A percentile compares a stretch with the other conserved stretches of the same genome.
phyloP scores from a whole-genome alignment of 2,888 invertebrate genomes.

The Stenolophus ochropezus region DNA sequence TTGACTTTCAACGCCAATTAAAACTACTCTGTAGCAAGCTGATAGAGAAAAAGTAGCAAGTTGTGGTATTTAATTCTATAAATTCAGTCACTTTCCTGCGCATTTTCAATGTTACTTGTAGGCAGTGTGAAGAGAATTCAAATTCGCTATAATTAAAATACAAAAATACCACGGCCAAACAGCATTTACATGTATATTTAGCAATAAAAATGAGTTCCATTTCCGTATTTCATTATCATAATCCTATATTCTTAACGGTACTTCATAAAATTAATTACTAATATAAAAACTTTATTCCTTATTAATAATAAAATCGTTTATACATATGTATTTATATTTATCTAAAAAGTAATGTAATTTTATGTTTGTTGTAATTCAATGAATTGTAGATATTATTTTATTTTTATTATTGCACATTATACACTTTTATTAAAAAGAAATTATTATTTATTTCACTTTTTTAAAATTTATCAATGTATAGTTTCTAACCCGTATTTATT shows the following conservation, averaged over 20 bases:
- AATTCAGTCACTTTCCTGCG: not conserved
- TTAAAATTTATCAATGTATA: too few species aligned
- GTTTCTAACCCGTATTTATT: too few species aligned
- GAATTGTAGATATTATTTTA: too few species aligned
- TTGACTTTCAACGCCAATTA: too few species aligned
- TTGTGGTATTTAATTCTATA: not conserved
- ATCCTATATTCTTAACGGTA: not conserved
- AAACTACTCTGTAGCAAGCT: too few species aligned
- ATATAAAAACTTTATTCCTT: not conserved
- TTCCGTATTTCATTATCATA: not conserved
- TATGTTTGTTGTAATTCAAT: too few species aligned
- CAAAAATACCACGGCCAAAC: constrained; percentile 5
- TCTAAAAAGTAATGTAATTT: too few species aligned
- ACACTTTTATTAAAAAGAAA: too few species aligned
- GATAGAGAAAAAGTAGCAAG: too few species aligned
- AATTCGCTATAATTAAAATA: constrained; percentile 29
- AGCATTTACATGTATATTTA: constrained; percentile 8
- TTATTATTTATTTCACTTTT: too few species aligned
- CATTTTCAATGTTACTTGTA: not conserved
- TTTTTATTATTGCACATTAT: too few species aligned
- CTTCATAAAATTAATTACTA: not conserved
- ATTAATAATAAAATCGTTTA: constrained; percentile 10
- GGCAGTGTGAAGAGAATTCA: not conserved
- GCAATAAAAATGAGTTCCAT: not conserved
- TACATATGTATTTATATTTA: too few species aligned